Conservation (phyloP, 2,797 vertebrate genomes). For the Balearica regulorum region DNA sequence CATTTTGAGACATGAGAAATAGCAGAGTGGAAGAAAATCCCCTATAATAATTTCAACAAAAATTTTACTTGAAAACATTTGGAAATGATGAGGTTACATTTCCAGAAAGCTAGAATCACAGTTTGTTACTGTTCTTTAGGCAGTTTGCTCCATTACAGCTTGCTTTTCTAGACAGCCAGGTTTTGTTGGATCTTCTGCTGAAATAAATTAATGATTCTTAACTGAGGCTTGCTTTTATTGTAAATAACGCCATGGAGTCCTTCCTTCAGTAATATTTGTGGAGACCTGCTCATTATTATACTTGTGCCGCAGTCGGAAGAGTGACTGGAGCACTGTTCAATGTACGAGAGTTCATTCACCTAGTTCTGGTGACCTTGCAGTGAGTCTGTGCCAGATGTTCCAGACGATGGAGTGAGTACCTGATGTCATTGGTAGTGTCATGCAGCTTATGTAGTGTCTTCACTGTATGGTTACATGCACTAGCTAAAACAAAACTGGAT, state of each 20-base stretch:
- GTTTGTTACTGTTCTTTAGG: neutral
- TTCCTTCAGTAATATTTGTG: neutral
- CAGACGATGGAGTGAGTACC: neutral
- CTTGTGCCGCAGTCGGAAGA: neutral
- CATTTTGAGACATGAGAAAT: neutral
- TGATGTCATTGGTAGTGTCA: neutral
- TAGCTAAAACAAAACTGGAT: neutral
- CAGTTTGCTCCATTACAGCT: neutral
- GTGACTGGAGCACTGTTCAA: neutral
- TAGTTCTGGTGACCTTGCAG: neutral
- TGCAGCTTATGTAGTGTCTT: neutral
- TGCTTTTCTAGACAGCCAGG: neutral
- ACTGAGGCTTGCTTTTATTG: neutral
- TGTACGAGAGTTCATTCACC: neutral
- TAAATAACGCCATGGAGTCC: neutral
- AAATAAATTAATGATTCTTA: neutral
- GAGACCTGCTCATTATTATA: neutral
- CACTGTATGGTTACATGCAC: neutral
- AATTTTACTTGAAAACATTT: neutral
- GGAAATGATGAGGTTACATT: neutral
- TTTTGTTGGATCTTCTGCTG: constrained; percentile 1
- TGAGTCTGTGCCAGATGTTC: neutral
- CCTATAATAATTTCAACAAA: neutral
- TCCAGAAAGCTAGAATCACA: neutral
- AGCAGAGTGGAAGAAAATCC: neutral